Base-by-base conservation (phyloP, 1,140 invertebrate species). In the Cyclina sinensis region DNA sequence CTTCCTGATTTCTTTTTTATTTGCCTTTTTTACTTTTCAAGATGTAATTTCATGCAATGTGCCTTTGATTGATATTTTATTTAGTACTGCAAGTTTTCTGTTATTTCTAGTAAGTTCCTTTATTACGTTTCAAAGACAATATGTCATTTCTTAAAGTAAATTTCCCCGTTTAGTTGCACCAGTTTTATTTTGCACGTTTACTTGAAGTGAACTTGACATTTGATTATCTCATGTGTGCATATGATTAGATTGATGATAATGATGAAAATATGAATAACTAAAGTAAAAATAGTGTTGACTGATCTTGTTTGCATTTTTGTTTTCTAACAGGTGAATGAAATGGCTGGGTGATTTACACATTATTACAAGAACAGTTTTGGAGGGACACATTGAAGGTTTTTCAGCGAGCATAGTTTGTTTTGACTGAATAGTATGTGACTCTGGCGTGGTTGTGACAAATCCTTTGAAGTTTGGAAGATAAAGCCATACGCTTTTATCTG, bases 251-350 rank as follows among this genome's bases (percentile, higher is more conserved):
- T 62, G 57, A 62, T 74, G 70, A 37, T 78, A n/a, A n/a, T n/a
- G n/a, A n/a, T n/a, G n/a, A n/a, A n/a, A 18, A 57, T 54, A 30
- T 35, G 3, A 11, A 37, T 37, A 37, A 39, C 4, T 70, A 14
- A 43, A 7, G 43, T 14, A 43, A 27, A 37, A 37, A 18, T 37
- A 32, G 65, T 70, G 65, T 37, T 37, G 65, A 70, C n/a, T 18
- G 65, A 70, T 37, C 14, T 51, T 78, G 74, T 54, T 78, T 78
- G 43, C 46, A n/a, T n/a, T 78, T 78, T 48, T 51, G 43, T 78
- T 54, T 78, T 78, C 24, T 78, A 78, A 78, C 74, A 78, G 74
- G 74, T 78, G 74, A 78, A 78, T 78, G 74, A 78, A 54, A 78
- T 57, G 30, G 74, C 30, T 35, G 74, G 35, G 24, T 18, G 46